Evolutionary conservation across 2,888 invertebrate genomes (phyloP), one percentile per base, ranked within the genome.

Genomic region (Dolichopus griseipennis): DNA sequence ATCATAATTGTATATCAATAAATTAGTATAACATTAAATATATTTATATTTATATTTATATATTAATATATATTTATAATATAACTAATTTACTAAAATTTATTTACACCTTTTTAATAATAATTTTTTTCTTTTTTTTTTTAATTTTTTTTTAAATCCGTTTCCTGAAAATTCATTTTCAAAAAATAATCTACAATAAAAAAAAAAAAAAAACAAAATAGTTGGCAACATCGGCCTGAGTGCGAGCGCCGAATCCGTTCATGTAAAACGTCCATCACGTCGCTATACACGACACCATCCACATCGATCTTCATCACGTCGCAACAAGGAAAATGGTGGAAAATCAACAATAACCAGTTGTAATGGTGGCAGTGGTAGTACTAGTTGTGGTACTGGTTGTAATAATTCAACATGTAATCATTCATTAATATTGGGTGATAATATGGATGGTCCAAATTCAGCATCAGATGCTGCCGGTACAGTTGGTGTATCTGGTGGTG

Each of bases 161-260:
- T 62, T 67, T 66, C 68, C 64, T 70, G 67, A 70, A 66, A 68
- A 67, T 66, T 67, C 66, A 65, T 71, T 68, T 18, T 52, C 2
- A 3, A 43, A 43, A 43, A 43, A 43, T 34, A 7, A 34, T 52
- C 15, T 41, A 41, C 41, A 15, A 27, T 15, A 41, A 5, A 2
- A 41, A 41, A 64, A 27, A 22, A 69, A 68, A 43, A 64, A 34
- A 64, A 52, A 69, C 22, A 34, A 67, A 67, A 69, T 22, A 84
- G 85, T 84, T 78, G 84, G 85, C 76, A 83, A 85, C 77, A 83
- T 85, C 75, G 86, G 86, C 76, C 78, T 87, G 75, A 86, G 86
- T 73, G 82, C 85, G 68, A 87, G 87, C 77, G 86, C 86, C 66
- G 87, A 87, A 78, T 87, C 86, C 65, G 83, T 86, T 71, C 85